Evolutionary conservation across 2,888 invertebrate genomes (phyloP).

Genomic region (Crioceris asparagi): DNA sequence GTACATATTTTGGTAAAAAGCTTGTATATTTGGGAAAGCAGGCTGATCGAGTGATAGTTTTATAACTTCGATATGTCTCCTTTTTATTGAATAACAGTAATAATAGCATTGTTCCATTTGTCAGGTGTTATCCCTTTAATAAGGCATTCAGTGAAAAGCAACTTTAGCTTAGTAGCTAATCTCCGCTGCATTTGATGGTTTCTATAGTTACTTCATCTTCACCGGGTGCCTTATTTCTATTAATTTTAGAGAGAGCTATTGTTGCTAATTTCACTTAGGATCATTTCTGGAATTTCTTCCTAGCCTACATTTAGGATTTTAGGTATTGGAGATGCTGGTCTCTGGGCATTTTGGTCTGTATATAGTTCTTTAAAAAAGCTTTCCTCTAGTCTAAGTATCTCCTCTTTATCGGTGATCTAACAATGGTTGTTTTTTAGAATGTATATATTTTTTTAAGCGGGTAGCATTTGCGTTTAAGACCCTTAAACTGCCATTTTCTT

Average conservation of each 20-base stretch:
- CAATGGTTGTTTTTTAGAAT: too few relatives aligned
- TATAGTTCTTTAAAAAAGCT: not conserved
- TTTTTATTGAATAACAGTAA: too few relatives aligned
- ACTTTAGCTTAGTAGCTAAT: not conserved
- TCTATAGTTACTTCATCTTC: not conserved
- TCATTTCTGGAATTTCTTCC: not conserved
- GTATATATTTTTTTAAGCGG: too few relatives aligned
- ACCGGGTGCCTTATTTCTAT: not conserved
- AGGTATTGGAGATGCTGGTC: not conserved
- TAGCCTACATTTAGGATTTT: not conserved
- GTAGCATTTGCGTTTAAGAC: too few relatives aligned
- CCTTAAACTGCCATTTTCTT: not conserved
- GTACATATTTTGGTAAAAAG: too few relatives aligned
- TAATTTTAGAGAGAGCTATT: not conserved
- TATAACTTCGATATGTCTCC: too few relatives aligned
- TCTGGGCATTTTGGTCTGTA: not conserved
- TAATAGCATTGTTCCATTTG: too few relatives aligned
- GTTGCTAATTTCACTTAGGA: not conserved
- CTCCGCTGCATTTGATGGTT: not conserved
- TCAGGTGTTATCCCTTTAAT: too few relatives aligned
- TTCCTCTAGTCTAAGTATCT: not conserved
- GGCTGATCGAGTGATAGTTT: too few relatives aligned
- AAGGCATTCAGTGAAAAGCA: too few relatives aligned
- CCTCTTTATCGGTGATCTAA: not conserved
- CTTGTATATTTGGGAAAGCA: too few relatives aligned